Conservation (phyloP, 2,113 vertebrate genomes). For the Anolis sagrei region DNA sequence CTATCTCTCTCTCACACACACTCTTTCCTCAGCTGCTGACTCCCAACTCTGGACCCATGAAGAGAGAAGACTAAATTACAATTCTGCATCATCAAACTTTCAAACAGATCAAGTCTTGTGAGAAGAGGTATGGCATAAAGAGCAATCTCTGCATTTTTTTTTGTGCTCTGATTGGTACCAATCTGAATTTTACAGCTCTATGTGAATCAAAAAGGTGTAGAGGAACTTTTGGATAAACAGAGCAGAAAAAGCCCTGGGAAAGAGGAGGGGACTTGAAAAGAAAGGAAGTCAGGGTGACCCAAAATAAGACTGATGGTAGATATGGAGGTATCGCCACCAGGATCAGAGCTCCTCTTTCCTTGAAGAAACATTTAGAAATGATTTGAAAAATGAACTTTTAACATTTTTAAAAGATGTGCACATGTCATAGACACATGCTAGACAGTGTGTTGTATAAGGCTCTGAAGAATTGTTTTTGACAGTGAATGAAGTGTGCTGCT, state of each 20-base stretch:
- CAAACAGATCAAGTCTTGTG: constrained; percentile 31
- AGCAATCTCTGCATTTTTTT: constrained; percentile 24
- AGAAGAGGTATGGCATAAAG: constrained; percentile 20
- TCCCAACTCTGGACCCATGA: constrained; percentile 24
- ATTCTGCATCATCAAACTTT: constrained; percentile 16
- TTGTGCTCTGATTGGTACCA: neutral
- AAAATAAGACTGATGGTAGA: neutral
- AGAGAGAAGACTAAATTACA: neutral
- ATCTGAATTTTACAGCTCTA: constrained; percentile 37
- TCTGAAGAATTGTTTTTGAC: neutral
- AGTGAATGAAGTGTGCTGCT: neutral
- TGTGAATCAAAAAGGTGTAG: neutral
- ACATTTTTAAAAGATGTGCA: neutral
- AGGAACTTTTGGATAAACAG: neutral
- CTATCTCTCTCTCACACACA: neutral
- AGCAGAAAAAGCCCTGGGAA: neutral
- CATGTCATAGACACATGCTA: neutral
- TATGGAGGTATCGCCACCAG: neutral
- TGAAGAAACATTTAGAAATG: neutral
- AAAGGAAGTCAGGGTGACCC: neutral
- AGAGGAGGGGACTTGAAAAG: neutral
- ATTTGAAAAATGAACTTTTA: neutral
- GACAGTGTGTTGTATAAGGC: neutral
- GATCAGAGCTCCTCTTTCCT: neutral
- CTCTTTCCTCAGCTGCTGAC: constrained; percentile 7